These are phyloP conservation scores for Carterocephalus palaemon DNA, from an alignment of 2,888 invertebrate species.

Conservation along the genomic window DNA sequence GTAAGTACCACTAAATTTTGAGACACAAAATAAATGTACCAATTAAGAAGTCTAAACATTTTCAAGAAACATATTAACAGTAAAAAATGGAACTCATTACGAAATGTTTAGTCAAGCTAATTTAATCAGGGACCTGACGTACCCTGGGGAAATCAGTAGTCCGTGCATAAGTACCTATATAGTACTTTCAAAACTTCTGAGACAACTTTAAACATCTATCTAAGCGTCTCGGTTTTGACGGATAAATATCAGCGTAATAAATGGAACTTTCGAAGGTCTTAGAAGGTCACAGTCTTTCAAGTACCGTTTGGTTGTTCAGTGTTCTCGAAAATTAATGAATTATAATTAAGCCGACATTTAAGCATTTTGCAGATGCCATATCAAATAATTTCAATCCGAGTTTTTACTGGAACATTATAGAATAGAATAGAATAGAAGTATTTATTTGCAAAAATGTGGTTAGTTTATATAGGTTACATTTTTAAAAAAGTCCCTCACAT, in stretches of 20 bases:
- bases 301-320: no score
- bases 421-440: no score
- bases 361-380: no score
- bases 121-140: slow-evolving; percentile 55
- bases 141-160: slow-evolving; percentile 60
- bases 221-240: slow-evolving; percentile 15
- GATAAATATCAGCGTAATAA: slow-evolving; percentile 17
- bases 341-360: slow-evolving; percentile 3
- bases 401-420: no score
- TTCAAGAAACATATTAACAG: slow-evolving; percentile 16
- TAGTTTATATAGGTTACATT: no score
- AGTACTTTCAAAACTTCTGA: slow-evolving; percentile 54
- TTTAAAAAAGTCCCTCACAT: no score
- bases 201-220: slow-evolving; percentile 34
- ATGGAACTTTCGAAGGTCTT: slow-evolving; percentile 7
- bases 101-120: slow-evolving; percentile 66
- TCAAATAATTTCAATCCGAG: no score
- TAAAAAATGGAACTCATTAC: slow-evolving; percentile 24
- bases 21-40: slow-evolving; percentile 10
- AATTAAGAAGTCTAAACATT: slow-evolving; percentile 7
- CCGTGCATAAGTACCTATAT: slow-evolving; percentile 50
- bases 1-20: not conserved
- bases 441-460: no score
- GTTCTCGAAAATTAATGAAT: no score
- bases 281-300: not conserved